phyloP scores from a whole-genome alignment of 1,140 invertebrate genomes.

The Tetranychus urticae region DNA sequence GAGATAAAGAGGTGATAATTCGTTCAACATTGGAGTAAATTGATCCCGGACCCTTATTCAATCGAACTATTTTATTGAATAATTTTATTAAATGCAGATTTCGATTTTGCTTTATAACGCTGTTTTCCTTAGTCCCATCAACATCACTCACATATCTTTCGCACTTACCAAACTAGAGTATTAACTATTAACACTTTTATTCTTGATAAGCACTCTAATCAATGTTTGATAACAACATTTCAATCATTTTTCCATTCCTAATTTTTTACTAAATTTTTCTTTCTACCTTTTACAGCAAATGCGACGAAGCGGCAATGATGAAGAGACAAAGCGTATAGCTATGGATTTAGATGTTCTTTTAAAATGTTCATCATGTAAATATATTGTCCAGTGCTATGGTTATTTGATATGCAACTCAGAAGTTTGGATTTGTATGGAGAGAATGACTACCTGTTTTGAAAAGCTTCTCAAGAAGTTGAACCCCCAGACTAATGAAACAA shows the following conservation, averaged over 20 bases:
- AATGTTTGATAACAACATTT: neutral
- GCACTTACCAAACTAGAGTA: no score
- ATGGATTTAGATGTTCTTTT: conserved; percentile 96
- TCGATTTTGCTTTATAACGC: no score
- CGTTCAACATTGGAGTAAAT: no score
- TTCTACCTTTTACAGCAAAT: conserved; percentile 46
- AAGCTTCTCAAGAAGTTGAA: conserved; percentile 72
- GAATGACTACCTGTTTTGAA: conserved; percentile 94
- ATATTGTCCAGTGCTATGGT: conserved; percentile 87
- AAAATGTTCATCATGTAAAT: conserved; percentile 84
- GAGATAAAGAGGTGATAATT: no score
- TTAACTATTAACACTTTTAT: no score
- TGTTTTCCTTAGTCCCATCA: no score
- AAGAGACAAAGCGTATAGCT: conserved; percentile 90
- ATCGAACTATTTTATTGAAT: no score
- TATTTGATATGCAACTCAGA: conserved; percentile 69
- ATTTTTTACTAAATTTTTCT: neutral
- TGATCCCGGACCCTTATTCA: no score
- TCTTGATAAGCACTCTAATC: no score
- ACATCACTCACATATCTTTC: no score
- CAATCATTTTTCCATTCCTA: conserved; percentile 3
- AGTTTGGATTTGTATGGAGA: conserved; percentile 98
- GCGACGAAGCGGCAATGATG: conserved; percentile 77
- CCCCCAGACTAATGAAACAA: neutral
- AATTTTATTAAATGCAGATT: no score